A percentile compares a stretch with the other conserved stretches of the same genome.
phyloP scores from a whole-genome alignment of 2,888 invertebrate genomes.

The Drosophila dives region DNA sequence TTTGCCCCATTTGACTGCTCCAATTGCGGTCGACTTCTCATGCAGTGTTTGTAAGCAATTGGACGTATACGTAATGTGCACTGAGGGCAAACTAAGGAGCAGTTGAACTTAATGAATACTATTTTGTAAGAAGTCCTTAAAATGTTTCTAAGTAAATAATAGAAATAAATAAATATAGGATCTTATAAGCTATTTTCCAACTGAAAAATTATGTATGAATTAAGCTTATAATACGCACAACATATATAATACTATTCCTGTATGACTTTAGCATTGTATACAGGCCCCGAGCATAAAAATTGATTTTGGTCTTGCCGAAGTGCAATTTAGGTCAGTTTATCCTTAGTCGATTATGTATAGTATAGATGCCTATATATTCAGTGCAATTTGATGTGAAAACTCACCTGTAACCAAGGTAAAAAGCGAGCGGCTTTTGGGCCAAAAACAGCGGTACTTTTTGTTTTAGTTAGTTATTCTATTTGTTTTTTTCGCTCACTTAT shows the following conservation, averaged over 20 bases:
- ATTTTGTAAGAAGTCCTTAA: neutral
- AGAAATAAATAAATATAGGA: neutral
- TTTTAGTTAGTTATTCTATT: conserved; percentile 6
- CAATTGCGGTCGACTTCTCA: conserved; percentile 1
- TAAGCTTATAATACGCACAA: too few species aligned
- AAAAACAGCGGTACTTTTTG: conserved; percentile 10
- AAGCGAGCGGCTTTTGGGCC: conserved; percentile 5
- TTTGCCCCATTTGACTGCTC: conserved; percentile 1
- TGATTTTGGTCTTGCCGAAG: conserved; percentile 28
- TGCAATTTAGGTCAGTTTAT: conserved; percentile 52
- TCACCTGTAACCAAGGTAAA: conserved; percentile 57
- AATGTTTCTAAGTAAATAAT: neutral
- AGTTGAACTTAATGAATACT: conserved; percentile 4
- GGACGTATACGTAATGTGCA: conserved; percentile 65
- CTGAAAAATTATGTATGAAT: neutral
- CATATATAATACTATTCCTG: neutral
- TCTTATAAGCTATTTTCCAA: neutral
- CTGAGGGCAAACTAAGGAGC: conserved; percentile 31
- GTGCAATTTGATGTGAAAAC: conserved; percentile 16
- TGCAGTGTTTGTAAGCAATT: conserved; percentile 17
- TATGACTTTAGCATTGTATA: neutral
- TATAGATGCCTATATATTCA: neutral
- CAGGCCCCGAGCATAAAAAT: conserved; percentile 21
- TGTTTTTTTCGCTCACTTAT: conserved; percentile 16
- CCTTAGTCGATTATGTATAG: neutral